phyloP scores from a whole-genome alignment of 2,113 vertebrate genomes.

The Macheiramphus alcinus region DNA sequence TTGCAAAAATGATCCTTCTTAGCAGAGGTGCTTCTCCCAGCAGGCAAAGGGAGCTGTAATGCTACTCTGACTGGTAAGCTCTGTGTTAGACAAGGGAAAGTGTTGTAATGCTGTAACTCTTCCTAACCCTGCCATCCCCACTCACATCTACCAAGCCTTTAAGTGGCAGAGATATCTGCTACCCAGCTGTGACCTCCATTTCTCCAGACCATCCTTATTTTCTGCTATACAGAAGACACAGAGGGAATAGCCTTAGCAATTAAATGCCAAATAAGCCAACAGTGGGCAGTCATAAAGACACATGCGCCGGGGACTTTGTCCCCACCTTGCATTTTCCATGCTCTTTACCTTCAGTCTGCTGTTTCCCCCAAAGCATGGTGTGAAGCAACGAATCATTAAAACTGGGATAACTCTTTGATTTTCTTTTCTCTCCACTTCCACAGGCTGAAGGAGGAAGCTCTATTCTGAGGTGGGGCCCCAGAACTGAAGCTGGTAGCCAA shows the following conservation, averaged over 20 bases:
- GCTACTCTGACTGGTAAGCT: neutral
- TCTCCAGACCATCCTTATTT: neutral
- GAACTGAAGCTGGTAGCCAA: neutral
- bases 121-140: neutral
- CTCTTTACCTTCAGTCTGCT: neutral
- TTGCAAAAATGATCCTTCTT: neutral
- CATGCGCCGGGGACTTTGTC: neutral
- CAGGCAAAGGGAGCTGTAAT: neutral
- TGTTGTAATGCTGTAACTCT: neutral
- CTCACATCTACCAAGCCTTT: neutral
- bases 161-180: neutral
- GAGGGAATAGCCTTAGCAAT: neutral
- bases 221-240: neutral
- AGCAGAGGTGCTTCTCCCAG: neutral
- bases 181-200: neutral
- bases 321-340: neutral
- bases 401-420: neutral
- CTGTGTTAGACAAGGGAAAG: neutral
- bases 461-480: neutral
- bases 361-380: neutral
- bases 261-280: neutral
- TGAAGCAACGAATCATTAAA: neutral
- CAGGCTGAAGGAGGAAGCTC: neutral
- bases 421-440: neutral
- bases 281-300: neutral